Conservation (phyloP, 2,113 vertebrate species). For the Channa maculata region DNA sequence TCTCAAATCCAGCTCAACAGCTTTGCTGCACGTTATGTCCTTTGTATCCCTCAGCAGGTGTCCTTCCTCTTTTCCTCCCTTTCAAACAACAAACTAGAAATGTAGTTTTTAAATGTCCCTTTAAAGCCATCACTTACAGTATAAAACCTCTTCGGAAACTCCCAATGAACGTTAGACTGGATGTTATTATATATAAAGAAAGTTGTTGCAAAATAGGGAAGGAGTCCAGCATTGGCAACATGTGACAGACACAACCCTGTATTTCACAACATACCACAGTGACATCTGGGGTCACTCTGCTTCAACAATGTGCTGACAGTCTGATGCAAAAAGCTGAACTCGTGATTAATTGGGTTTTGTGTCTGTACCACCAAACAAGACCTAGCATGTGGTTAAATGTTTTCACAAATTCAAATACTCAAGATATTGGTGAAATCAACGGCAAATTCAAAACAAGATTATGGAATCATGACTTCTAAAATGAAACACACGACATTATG, state of each 20-base stretch:
- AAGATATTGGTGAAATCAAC: neutral
- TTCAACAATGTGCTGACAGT: conserved; percentile 62
- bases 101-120: neutral
- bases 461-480: neutral
- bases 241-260: conserved; percentile 68
- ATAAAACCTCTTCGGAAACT: conserved; percentile 15
- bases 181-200: conserved; percentile 30
- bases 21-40: neutral
- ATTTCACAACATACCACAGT: conserved; percentile 72
- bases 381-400: neutral
- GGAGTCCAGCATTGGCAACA: conserved; percentile 39
- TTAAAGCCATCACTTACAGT: neutral
- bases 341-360: conserved; percentile 55
- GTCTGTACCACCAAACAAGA: conserved; percentile 32
- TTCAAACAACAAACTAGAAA: neutral
- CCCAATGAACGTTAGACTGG: neutral
- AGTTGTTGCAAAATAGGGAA: conserved; percentile 52
- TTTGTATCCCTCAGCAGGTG: neutral
- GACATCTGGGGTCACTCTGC: conserved; percentile 53
- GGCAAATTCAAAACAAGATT: conserved; percentile 1
- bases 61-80: neutral
- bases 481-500: neutral
- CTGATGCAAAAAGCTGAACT: conserved; percentile 26
- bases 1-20: conserved; percentile 14
- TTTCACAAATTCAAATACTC: conserved; percentile 1